Conservation (phyloP, 2,113 vertebrate species). For the Carassius gibelio region DNA sequence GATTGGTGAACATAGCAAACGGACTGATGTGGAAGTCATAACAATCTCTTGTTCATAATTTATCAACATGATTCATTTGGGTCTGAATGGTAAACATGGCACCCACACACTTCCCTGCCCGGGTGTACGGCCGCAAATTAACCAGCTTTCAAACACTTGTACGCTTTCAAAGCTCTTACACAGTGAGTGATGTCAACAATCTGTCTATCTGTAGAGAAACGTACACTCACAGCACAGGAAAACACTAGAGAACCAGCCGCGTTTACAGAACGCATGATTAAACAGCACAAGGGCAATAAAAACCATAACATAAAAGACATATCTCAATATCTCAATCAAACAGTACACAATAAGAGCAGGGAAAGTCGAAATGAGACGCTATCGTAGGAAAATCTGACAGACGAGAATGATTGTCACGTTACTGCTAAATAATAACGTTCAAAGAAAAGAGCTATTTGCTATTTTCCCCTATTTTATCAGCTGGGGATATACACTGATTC, state of each 20-base stretch:
- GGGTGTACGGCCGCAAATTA: conserved; percentile 33
- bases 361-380: not conserved
- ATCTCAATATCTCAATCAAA: conserved; percentile 1
- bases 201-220: conserved; percentile 23
- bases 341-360: not conserved
- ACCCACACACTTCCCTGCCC: conserved; percentile 55
- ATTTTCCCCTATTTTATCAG: not conserved
- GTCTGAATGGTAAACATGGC: conserved; percentile 60
- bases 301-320: not conserved
- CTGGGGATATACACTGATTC: not conserved
- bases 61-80: conserved; percentile 63
- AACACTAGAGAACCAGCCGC: not conserved
- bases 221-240: not conserved
- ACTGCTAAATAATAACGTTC: not conserved
- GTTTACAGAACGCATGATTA: not conserved
- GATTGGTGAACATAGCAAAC: conserved; percentile 18
- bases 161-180: conserved; percentile 57
- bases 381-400: not conserved
- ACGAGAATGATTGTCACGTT: not conserved
- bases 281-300: not conserved
- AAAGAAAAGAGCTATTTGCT: not conserved
- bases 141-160: conserved; percentile 39
- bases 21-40: conserved; percentile 47
- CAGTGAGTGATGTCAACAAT: conserved; percentile 57
- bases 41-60: conserved; percentile 52